Evolutionary conservation across 2,113 vertebrate species (phyloP).

Genomic region (Gallinago paraguaiae): DNA sequence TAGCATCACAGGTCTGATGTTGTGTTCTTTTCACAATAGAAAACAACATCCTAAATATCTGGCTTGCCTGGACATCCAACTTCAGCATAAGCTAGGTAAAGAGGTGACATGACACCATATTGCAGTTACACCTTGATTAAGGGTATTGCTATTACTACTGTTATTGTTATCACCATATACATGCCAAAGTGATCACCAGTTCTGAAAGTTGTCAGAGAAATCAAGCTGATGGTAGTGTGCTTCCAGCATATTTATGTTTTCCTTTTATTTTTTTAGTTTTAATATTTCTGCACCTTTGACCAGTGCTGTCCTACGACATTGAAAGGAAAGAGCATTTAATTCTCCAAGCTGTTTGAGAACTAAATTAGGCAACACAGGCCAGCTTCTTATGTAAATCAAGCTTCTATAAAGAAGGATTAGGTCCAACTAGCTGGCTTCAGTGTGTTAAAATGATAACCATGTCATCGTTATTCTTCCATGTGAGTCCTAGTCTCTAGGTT

Average conservation of each 20-base stretch:
- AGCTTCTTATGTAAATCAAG: constrained; percentile 71
- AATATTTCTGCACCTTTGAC: not conserved
- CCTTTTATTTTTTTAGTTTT: not conserved
- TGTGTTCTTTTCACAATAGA: constrained; percentile 26
- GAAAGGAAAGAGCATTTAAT: not conserved
- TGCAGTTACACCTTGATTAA: not conserved
- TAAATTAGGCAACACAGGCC: constrained; percentile 64
- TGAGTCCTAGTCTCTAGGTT: constrained; percentile 55
- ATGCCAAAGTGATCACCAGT: not conserved
- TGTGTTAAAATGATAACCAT: constrained; percentile 65
- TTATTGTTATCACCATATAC: not conserved
- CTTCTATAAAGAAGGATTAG: constrained; percentile 62
- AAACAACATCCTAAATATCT: constrained; percentile 45
- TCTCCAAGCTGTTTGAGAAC: not conserved
- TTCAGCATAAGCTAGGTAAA: not conserved
- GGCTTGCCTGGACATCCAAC: constrained; percentile 6
- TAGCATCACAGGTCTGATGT: not conserved
- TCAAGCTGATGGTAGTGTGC: not conserved
- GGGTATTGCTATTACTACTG: not conserved
- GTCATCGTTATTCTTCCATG: constrained; percentile 59
- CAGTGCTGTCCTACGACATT: not conserved
- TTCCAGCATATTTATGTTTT: not conserved
- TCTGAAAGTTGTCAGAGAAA: not conserved
- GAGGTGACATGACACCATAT: not conserved
- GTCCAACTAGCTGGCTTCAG: constrained; percentile 69